Evolutionary conservation across 2,888 invertebrate species (phyloP).

Genomic region (Protophormia terraenovae): DNA sequence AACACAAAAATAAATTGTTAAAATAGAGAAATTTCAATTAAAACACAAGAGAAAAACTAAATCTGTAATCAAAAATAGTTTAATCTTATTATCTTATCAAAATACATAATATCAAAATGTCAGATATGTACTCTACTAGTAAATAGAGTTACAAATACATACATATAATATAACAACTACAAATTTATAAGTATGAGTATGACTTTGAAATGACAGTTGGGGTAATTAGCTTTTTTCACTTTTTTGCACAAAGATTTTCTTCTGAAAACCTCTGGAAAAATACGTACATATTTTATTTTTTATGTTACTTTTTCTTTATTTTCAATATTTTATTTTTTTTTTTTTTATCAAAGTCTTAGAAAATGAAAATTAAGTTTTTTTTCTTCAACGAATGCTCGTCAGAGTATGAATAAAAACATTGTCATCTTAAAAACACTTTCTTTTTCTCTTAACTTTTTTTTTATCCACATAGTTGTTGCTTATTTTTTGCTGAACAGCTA

Average conservation of each 20-base stretch:
- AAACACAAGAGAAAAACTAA: neutral
- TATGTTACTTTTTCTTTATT: neutral
- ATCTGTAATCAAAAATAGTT: constrained; percentile 7
- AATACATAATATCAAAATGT: constrained; percentile 54
- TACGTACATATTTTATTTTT: too few relatives aligned
- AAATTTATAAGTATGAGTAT: neutral
- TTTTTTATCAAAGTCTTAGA: neutral
- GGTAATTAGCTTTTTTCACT: constrained; percentile 43
- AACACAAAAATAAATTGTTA: constrained; percentile 9
- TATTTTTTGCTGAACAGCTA: neutral
- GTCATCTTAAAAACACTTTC: constrained; percentile 58
- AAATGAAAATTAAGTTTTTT: constrained; percentile 28
- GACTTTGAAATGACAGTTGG: constrained; percentile 45
- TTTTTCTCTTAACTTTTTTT: constrained; percentile 44
- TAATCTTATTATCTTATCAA: constrained; percentile 67
- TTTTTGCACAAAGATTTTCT: constrained; percentile 1
- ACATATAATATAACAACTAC: neutral
- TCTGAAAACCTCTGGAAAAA: constrained; percentile 37
- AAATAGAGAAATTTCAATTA: constrained; percentile 24
- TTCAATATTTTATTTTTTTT: too few relatives aligned
- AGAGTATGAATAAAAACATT: constrained; percentile 32
- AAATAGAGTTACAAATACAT: neutral
- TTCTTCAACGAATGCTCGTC: constrained; percentile 14
- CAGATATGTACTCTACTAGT: neutral
- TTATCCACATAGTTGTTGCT: neutral